Base-by-base conservation (phyloP, 1,140 invertebrate genomes). In the Cydia amplana region DNA sequence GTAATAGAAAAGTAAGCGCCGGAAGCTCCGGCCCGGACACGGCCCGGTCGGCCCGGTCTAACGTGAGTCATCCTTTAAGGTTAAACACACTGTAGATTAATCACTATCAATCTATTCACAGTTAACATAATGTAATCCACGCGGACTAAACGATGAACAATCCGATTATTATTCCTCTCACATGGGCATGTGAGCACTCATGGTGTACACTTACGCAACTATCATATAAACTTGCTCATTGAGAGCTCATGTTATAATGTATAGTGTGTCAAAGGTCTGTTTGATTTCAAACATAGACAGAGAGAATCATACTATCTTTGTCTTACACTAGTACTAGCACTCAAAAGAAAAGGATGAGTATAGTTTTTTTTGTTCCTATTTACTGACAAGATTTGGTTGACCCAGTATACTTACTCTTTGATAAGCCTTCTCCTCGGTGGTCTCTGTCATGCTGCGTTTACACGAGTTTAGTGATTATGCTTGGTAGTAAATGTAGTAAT, bases 181-280 rank as follows among this genome's bases (percentile, higher is more conserved):
- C 36, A 36, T 70, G 12, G 16, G 10, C 4, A 12, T 46, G 14
- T 46, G 43, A 16, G 16, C 28, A 65, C 64, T 10, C 28, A 32
- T 32, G 64, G 65, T 70, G 65, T 70, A 70, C 16, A 36, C 65
- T 70, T 70, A 70, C 65, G 65, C 43, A 70, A 70, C 43, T 40
- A 36, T 70, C 65, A 18, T 70, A 70, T 70, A 43, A 67, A 70
- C 65, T 40, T 70, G 32, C 36, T 20, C 64, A 70, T 70, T 70
- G 65, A 14, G 16, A 20, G 28, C 28, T 70, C 65, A 40, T 70
- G 16, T 36, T 70, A 36, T 36, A 18, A 36, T 0, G 2, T 36
- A 25, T n/a, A n/a, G n/a, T n/a, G n/a, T n/a, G n/a, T n/a, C n/a
- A n/a, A n/a, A n/a, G n/a, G n/a, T n/a, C n/a, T n/a, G n/a, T n/a